Percentiles rank a stretch among this genome's conserved stretches.
These are phyloP conservation scores for Synergus gifuensis DNA, from an alignment of 2,888 invertebrate species.

Conservation along the genomic window DNA sequence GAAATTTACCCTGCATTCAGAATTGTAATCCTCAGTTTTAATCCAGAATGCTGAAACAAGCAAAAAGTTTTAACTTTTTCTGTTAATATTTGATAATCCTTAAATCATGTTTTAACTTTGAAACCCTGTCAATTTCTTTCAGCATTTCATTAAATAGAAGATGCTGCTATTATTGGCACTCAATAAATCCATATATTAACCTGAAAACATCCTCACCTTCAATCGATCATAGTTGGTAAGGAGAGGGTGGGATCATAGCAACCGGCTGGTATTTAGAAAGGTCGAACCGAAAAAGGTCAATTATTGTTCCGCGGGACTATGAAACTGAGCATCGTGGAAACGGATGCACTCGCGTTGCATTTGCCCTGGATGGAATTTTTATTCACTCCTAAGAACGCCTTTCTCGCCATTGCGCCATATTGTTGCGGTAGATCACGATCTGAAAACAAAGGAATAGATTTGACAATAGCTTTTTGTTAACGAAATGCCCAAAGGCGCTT, in stretches of 20 bases:
- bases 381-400: slow-evolving; percentile 37
- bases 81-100: background rate
- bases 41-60: background rate
- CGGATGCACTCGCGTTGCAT: slow-evolving; percentile 43
- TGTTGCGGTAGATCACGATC: slow-evolving; percentile 36
- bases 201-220: background rate
- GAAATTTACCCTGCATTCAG: background rate
- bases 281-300: slow-evolving; percentile 59
- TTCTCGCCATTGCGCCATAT: slow-evolving; percentile 40
- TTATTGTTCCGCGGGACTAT: slow-evolving; percentile 54
- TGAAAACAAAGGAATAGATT: slow-evolving; percentile 36
- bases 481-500: background rate
- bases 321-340: slow-evolving; percentile 46
- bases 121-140: no score
- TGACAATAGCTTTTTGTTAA: slow-evolving; percentile 34
- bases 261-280: slow-evolving; percentile 59
- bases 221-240: slow-evolving; percentile 11
- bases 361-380: slow-evolving; percentile 40
- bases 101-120: background rate
- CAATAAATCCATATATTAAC: background rate
- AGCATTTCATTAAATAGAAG: no score
- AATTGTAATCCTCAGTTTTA: background rate
- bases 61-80: background rate
- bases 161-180: no score
- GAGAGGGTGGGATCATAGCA: slow-evolving; percentile 18